Base-by-base conservation (phyloP, 2,113 vertebrate species). In the Cinclus mexicanus region DNA sequence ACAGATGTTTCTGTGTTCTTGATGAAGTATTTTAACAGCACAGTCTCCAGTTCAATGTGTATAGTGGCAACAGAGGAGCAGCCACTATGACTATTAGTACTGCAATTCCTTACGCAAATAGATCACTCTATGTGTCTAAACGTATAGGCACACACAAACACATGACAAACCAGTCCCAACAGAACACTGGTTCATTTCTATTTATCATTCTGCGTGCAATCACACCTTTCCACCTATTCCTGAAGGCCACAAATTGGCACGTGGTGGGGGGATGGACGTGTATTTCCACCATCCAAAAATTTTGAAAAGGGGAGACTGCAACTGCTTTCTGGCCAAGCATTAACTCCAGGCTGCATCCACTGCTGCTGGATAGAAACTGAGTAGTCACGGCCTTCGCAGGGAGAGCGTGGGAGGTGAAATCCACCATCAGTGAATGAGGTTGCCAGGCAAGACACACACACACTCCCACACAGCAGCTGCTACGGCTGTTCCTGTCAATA, bases 381-480 rank as follows among this genome's bases (percentile, higher is more conserved):
- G 68, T 26, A 63, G 70, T 33, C 22, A 2, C 0, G 12, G 49
- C 46, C 70, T 50, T 63, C 1, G 35, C 84, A 89, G 90, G 84
- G 67, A 84, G 65, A 91, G 47, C 1, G 44, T 84, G 74, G 93
- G 82, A 93, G 74, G 44, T 55, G 81, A 79, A 78, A 96, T 72
- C 55, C 84, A 82, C 19, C 14, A 44, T 0, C 69, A 52, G 35
- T 39, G 74, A 78, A 39, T 24, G 77, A 93, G 64, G 84, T 42
- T 81, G 84, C 68, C 0, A 15, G 69, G 87, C 83, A 67, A 75
- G 78, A 77, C 55, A 41, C 72, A 39, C 65, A 33, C 56, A 5
- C 64, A 29, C 91, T 26, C 94, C 53, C 72, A 70, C 85, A 31
- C 42, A 65, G 64, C 93, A 95, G 87, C 90, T 91, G 91, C 81